phyloP scores from a whole-genome alignment of 2,797 vertebrate genomes.

The Xerus rutilus region DNA sequence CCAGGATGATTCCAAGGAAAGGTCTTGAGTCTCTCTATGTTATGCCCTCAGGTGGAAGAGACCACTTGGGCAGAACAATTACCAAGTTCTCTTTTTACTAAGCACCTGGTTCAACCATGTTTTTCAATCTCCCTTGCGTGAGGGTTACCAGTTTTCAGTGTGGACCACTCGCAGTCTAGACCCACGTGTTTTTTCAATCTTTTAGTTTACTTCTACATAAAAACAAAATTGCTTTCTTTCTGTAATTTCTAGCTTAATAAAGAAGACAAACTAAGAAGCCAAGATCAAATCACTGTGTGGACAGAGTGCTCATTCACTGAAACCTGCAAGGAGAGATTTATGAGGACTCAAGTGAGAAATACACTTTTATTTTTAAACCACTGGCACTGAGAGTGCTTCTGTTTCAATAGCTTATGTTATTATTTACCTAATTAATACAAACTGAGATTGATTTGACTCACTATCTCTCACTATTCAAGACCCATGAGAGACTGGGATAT shows the following conservation, averaged over 20 bases:
- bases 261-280: neutral
- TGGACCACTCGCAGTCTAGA: neutral
- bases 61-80: neutral
- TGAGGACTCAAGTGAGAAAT: neutral
- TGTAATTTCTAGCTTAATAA: neutral
- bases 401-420: neutral
- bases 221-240: neutral
- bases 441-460: neutral
- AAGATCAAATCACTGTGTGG: neutral
- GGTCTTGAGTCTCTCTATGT: neutral
- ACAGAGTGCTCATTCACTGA: neutral
- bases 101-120: neutral
- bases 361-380: neutral
- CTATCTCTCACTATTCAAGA: neutral
- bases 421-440: constrained; percentile 1
- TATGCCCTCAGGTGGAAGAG: neutral
- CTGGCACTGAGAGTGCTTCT: neutral
- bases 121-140: neutral
- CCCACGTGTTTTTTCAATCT: neutral
- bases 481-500: neutral
- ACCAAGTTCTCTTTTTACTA: neutral
- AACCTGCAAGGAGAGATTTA: neutral
- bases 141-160: neutral
- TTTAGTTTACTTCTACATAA: neutral
- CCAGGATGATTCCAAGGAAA: neutral